phyloP scores from a whole-genome alignment of 1,140 invertebrate genomes.

The Drosophila novamexicana region DNA sequence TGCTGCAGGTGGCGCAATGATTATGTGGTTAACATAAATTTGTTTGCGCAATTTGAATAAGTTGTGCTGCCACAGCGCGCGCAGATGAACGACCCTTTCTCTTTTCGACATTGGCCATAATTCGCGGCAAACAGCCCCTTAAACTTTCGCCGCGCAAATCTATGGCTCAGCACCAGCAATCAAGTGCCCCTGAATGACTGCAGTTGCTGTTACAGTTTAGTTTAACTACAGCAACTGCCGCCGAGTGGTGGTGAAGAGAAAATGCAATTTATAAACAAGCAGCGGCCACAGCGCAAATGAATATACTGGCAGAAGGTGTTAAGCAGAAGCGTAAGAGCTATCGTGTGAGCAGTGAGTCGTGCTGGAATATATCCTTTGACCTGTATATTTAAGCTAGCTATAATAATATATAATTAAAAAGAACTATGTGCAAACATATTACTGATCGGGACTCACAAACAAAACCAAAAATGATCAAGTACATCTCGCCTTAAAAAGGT shows the following conservation, averaged over 20 bases:
- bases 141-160: slow-evolving; percentile 53
- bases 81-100: slow-evolving; percentile 45
- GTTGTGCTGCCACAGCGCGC: slow-evolving; percentile 37
- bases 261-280: slow-evolving; percentile 69
- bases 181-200: slow-evolving; percentile 72
- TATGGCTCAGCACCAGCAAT: slow-evolving; percentile 51
- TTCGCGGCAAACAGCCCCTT: slow-evolving; percentile 29
- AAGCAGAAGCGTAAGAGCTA: not conserved
- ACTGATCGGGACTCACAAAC: too few species aligned
- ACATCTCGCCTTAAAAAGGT: too few species aligned
- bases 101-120: slow-evolving; percentile 31
- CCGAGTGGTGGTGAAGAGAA: slow-evolving; percentile 16
- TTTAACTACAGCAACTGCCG: slow-evolving; percentile 38
- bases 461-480: too few species aligned
- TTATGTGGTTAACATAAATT: slow-evolving; percentile 78
- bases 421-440: too few species aligned
- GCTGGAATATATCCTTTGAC: slow-evolving; percentile 1
- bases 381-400: too few species aligned
- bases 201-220: slow-evolving; percentile 66
- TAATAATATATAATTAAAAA: too few species aligned
- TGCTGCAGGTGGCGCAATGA: slow-evolving; percentile 58
- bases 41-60: slow-evolving; percentile 64
- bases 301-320: slow-evolving; percentile 17
- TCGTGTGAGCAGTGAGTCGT: not conserved
- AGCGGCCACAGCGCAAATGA: slow-evolving; percentile 32